Conservation (phyloP, 2,797 vertebrate genomes). For the Gymnoscopelus braueri region DNA sequence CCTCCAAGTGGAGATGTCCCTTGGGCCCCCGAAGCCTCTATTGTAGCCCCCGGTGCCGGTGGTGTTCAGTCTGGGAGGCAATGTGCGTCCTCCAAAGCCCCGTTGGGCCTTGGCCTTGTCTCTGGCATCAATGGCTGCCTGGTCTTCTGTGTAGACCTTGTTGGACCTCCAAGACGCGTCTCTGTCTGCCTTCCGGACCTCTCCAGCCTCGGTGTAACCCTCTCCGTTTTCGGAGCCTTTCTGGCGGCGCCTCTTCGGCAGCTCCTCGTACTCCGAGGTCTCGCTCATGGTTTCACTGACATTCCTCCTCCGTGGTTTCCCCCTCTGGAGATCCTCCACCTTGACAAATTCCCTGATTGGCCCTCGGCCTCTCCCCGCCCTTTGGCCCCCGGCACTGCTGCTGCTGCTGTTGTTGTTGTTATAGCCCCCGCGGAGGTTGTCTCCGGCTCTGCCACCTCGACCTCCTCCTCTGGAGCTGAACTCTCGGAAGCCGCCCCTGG, state of each 20-base stretch:
- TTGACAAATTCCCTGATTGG: conserved; percentile 85
- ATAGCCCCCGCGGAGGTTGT: conserved; percentile 68
- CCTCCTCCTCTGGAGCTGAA: conserved; percentile 87
- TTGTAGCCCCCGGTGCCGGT: conserved; percentile 77
- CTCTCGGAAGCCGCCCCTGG: conserved; percentile 90
- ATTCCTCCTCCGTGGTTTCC: conserved; percentile 90
- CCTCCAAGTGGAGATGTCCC: conserved; percentile 89
- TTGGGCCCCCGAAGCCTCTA: conserved; percentile 81
- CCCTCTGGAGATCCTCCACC: conserved; percentile 89
- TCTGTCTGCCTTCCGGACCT: conserved; percentile 85
- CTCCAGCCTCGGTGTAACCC: conserved; percentile 79
- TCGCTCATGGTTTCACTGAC: conserved; percentile 96
- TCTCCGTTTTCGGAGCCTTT: conserved; percentile 87
- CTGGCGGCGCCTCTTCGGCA: conserved; percentile 94
- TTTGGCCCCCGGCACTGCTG: conserved; percentile 61
- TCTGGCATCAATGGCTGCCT: conserved; percentile 77
- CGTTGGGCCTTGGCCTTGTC: conserved; percentile 81
- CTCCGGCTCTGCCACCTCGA: conserved; percentile 72
- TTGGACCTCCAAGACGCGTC: conserved; percentile 94
- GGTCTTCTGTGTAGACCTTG: conserved; percentile 90
- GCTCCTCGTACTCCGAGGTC: conserved; percentile 94
- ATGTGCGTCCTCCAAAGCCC: conserved; percentile 86
- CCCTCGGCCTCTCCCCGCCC: conserved; percentile 83
- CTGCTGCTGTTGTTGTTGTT: conserved; percentile 63
- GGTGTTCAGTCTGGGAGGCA: conserved; percentile 92